Evolutionary conservation across 2,888 invertebrate species (phyloP).

Genomic region (Ctena decussata): DNA sequence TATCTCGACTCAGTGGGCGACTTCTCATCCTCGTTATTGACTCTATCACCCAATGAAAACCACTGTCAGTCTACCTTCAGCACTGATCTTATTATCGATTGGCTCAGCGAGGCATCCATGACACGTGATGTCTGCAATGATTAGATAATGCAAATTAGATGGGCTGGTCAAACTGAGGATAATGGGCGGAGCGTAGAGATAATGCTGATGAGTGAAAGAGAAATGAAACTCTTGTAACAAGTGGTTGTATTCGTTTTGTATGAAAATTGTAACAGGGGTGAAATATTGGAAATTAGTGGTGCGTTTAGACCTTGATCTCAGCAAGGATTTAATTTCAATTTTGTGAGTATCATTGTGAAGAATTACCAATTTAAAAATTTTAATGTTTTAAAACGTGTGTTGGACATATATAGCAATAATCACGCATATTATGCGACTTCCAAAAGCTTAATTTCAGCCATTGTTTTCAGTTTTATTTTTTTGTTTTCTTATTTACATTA

Average conservation of each 20-base stretch:
- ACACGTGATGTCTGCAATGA: slow-evolving; percentile 2
- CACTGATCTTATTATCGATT: slow-evolving; percentile 4
- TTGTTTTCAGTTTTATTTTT: no score
- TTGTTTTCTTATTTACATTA: no score
- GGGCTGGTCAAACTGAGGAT: slow-evolving; percentile 35
- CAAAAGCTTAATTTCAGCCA: no score
- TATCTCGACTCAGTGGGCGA: background rate
- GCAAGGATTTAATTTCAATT: slow-evolving; percentile 6
- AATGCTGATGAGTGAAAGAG: background rate
- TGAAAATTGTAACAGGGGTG: background rate
- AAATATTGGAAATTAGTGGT: slow-evolving; percentile 12
- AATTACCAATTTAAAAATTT: no score
- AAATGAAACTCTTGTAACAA: background rate
- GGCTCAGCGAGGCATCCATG: background rate
- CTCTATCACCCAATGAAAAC: slow-evolving; percentile 4
- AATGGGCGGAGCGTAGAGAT: slow-evolving; percentile 28
- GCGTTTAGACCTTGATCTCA: background rate
- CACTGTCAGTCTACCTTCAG: background rate
- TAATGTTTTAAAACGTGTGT: no score
- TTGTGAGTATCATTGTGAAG: background rate
- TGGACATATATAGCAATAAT: no score
- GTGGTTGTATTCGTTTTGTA: slow-evolving; percentile 7
- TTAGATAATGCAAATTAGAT: slow-evolving; percentile 44
- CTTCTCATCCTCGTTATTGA: background rate
- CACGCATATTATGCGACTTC: no score